Evolutionary conservation across 2,888 invertebrate species (phyloP).

Genomic region (Drosophila buzzatii): DNA sequence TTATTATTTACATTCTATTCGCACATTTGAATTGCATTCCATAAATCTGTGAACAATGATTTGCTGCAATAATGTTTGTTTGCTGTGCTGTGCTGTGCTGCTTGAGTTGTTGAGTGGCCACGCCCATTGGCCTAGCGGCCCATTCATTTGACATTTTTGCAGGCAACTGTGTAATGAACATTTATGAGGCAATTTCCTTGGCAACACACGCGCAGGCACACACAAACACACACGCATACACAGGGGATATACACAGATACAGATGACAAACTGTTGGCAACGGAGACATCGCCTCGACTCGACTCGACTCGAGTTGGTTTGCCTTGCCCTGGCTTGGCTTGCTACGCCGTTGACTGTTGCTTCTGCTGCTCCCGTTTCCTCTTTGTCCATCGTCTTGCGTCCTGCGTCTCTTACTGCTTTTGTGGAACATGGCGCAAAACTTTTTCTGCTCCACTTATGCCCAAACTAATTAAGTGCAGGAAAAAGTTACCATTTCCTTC

Average conservation of each 20-base stretch:
- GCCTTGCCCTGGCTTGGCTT: not conserved
- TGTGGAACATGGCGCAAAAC: conserved; percentile 63
- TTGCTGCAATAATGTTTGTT: conserved; percentile 49
- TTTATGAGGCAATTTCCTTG: conserved; percentile 81
- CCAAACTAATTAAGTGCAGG: conserved; percentile 82
- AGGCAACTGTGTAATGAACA: conserved; percentile 76
- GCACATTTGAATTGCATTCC: conserved; percentile 47
- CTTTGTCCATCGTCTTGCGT: conserved; percentile 16
- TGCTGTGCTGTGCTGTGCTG: conserved; percentile 1
- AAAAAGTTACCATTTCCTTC: conserved; percentile 79
- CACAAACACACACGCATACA: conserved; percentile 25
- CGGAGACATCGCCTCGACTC: conserved; percentile 42
- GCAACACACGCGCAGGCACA: conserved; percentile 52
- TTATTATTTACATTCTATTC: conserved; percentile 38
- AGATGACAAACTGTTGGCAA: conserved; percentile 63
- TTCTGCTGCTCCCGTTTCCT: conserved; percentile 1
- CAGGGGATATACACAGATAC: conserved; percentile 38
- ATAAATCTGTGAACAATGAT: conserved; percentile 65
- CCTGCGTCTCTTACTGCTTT: conserved; percentile 37
- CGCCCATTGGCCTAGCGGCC: conserved; percentile 35
- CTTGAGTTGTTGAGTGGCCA: conserved; percentile 34
- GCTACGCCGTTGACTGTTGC: not conserved
- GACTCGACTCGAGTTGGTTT: conserved; percentile 4
- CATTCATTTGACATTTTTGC: conserved; percentile 63
- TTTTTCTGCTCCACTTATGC: conserved; percentile 82